Percentiles rank a stretch among this genome's conserved stretches.
Evolutionary conservation across 2,888 invertebrate genomes (phyloP).

Genomic region (Amblyjoppa fuscipennis): DNA sequence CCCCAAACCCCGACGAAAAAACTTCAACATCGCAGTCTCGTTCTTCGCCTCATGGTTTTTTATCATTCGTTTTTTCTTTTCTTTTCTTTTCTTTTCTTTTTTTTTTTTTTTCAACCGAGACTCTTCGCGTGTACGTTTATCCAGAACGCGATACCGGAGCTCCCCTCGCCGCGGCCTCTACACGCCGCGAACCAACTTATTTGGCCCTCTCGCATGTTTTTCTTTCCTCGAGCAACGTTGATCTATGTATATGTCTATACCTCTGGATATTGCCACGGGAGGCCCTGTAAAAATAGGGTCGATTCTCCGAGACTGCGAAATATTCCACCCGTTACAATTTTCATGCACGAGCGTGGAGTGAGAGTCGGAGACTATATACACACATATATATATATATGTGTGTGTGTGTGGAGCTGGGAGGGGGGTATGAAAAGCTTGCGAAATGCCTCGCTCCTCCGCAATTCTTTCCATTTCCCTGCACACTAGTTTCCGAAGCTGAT

Average conservation of each 20-base stretch:
- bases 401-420: conserved; percentile 11
- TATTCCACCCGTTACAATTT: conserved; percentile 56
- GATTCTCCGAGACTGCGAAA: conserved; percentile 32
- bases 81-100: not conserved
- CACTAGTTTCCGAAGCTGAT: conserved; percentile 42
- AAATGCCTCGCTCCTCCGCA: conserved; percentile 30
- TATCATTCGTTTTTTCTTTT: not conserved
- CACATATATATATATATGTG: no score
- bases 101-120: not conserved
- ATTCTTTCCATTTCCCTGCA: conserved; percentile 53
- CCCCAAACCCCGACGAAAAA: conserved; percentile 6
- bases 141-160: conserved; percentile 30
- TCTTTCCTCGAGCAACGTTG: conserved; percentile 14
- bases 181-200: conserved; percentile 30
- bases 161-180: not conserved
- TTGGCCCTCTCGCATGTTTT: conserved; percentile 33
- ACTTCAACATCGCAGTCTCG: conserved; percentile 10
- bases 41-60: not conserved
- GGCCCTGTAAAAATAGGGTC: conserved; percentile 12
- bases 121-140: conserved; percentile 13
- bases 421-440: conserved; percentile 33
- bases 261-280: conserved; percentile 2
- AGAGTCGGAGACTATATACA: not conserved
- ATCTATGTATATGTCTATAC: not conserved
- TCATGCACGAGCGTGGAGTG: conserved; percentile 30